Conservation (phyloP, 2,888 invertebrate genomes). For the Standfussiana lucernea region DNA sequence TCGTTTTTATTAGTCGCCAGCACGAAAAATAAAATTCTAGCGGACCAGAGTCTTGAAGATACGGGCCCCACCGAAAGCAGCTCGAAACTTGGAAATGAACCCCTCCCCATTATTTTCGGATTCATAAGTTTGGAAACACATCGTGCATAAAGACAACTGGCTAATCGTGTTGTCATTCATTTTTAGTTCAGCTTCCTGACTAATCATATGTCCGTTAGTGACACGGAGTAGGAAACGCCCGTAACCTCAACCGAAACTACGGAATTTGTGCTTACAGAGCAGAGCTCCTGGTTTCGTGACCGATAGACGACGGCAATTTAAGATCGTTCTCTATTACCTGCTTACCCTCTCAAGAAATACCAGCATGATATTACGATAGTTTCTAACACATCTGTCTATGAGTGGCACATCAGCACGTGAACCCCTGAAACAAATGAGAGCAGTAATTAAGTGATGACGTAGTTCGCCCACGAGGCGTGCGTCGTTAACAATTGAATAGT, state of each 20-base stretch:
- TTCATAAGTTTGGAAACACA: not conserved
- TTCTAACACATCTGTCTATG: conserved; percentile 3
- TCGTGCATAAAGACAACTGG: not conserved
- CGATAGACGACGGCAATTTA: not conserved
- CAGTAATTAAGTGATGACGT: conserved; percentile 56
- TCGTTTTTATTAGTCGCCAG: not conserved
- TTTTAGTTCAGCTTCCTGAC: not conserved
- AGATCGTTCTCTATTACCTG: not conserved
- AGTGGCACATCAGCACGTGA: not conserved
- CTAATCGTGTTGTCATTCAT: not conserved
- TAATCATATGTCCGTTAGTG: not conserved
- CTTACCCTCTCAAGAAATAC: not conserved
- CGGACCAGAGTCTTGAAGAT: not conserved
- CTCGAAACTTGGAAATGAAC: not conserved
- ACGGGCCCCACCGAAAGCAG: not conserved
- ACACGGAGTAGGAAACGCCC: not conserved
- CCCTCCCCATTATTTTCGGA: not conserved
- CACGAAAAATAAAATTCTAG: not conserved
- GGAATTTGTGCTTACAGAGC: not conserved
- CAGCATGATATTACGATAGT: conserved; percentile 1
- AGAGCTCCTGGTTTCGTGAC: not conserved
- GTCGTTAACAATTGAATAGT: conserved; percentile 36
- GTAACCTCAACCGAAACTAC: not conserved
- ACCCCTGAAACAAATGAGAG: conserved; percentile 23
- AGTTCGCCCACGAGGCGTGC: conserved; percentile 37